Evolutionary conservation across 35 echinoderm and acorn worm genomes (phyloP).

Genomic region (Patiria miniata): DNA sequence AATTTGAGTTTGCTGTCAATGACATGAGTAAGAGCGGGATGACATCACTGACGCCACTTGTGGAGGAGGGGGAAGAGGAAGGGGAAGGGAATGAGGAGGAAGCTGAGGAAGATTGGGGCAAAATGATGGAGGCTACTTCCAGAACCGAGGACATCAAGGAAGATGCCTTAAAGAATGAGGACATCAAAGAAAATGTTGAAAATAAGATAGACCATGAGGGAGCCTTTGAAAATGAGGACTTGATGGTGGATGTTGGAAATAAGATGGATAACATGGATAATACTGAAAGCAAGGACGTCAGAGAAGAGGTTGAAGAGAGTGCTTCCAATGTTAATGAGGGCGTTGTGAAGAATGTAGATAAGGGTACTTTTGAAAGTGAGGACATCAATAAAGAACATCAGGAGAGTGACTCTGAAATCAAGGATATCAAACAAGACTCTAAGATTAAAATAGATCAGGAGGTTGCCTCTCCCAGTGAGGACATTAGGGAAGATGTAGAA

Average conservation of each 20-base stretch:
- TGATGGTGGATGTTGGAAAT: too few species aligned
- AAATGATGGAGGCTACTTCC: too few species aligned
- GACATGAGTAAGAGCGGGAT: slow-evolving; percentile 23
- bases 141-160: too few species aligned
- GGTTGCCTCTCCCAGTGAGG: too few species aligned
- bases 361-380: not conserved
- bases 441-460: too few species aligned
- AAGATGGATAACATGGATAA: too few species aligned
- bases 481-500: too few species aligned
- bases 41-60: slow-evolving; percentile 45
- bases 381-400: not conserved
- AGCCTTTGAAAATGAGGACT: not conserved
- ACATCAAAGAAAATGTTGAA: not conserved
- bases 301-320: not conserved
- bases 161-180: too few species aligned
- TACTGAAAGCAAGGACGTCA: too few species aligned
- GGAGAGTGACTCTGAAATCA: too few species aligned
- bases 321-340: not conserved
- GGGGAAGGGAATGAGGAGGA: slow-evolving; percentile 29
- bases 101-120: not conserved
- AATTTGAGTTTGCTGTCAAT: slow-evolving; percentile 16
- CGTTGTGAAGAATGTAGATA: not conserved
- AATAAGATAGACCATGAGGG: not conserved
- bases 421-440: too few species aligned
- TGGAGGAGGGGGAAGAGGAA: slow-evolving; percentile 64